Evolutionary conservation across 1,140 invertebrate species (phyloP).

Genomic region (Ceratina japonica): DNA sequence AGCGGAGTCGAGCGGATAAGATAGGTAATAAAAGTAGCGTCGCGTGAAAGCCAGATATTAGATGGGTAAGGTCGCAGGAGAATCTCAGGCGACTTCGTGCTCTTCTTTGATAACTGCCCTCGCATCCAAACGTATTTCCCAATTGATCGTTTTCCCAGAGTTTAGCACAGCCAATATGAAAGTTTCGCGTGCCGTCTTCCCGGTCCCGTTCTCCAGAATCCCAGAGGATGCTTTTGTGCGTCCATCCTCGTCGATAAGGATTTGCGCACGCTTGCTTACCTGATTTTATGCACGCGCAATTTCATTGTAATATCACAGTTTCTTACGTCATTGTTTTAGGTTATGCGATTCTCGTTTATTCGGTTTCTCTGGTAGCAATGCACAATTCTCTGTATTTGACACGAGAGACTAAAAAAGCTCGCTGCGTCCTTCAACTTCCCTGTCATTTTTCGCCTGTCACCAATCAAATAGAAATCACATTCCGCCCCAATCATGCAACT

Average conservation of each 20-base stretch:
- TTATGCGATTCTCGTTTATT: background rate
- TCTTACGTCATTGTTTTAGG: no score
- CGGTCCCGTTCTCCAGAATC: background rate
- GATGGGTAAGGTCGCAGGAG: conserved; percentile 38
- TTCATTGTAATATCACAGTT: no score
- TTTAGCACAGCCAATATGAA: conserved; percentile 56
- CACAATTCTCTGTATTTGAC: no score
- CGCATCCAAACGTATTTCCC: conserved; percentile 37
- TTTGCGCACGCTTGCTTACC: background rate
- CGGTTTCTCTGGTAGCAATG: background rate
- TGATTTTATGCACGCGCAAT: background rate
- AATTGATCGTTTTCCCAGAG: conserved; percentile 56
- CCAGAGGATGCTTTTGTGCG: conserved; percentile 34
- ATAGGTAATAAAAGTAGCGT: conserved; percentile 43
- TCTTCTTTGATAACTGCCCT: conserved; percentile 55
- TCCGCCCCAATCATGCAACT: background rate
- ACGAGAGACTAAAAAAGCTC: no score
- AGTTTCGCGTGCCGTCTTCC: conserved; percentile 27
- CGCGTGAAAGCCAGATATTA: conserved; percentile 58
- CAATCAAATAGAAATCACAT: background rate
- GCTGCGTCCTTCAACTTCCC: no score
- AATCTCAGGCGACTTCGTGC: conserved; percentile 50
- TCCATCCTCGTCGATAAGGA: conserved; percentile 19
- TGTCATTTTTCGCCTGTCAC: background rate
- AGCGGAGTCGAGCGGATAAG: no score